These are phyloP conservation scores for Coccyzus lansbergi DNA, from an alignment of 2,797 vertebrate genomes.

Conservation along the genomic window DNA sequence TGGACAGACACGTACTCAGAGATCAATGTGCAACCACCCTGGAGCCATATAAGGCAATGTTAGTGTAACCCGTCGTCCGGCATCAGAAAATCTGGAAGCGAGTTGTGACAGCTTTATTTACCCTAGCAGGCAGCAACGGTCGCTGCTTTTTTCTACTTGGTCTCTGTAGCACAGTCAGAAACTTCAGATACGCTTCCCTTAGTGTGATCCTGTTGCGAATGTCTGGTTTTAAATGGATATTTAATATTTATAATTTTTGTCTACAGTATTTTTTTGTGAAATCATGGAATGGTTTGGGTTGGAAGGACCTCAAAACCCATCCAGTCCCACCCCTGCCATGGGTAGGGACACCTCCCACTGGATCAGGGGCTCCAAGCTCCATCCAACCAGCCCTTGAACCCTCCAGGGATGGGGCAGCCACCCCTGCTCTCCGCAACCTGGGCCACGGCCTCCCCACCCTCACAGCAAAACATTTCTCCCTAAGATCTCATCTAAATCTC, in stretches of 20 bases:
- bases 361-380: no score
- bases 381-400: no score
- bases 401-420: no score
- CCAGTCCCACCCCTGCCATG: no score
- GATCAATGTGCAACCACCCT: background rate
- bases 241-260: background rate
- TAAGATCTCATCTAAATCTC: no score
- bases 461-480: no score
- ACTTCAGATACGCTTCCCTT: rapidly evolving
- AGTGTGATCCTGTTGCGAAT: background rate
- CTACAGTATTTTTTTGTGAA: background rate
- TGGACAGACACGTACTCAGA: background rate
- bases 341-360: no score
- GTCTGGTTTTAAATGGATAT: background rate
- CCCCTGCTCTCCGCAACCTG: no score
- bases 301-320: no score
- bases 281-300: no score
- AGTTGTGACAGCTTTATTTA: background rate
- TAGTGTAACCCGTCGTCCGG: background rate
- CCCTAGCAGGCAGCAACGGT: background rate
- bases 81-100: background rate
- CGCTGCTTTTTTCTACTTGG: background rate
- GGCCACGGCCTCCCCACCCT: no score
- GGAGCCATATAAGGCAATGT: conserved; percentile 1
- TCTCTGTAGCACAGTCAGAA: background rate